Percentiles rank a stretch among this genome's conserved stretches.
phyloP scores from a whole-genome alignment of 2,113 vertebrate genomes.

The Myocastor coypus region DNA sequence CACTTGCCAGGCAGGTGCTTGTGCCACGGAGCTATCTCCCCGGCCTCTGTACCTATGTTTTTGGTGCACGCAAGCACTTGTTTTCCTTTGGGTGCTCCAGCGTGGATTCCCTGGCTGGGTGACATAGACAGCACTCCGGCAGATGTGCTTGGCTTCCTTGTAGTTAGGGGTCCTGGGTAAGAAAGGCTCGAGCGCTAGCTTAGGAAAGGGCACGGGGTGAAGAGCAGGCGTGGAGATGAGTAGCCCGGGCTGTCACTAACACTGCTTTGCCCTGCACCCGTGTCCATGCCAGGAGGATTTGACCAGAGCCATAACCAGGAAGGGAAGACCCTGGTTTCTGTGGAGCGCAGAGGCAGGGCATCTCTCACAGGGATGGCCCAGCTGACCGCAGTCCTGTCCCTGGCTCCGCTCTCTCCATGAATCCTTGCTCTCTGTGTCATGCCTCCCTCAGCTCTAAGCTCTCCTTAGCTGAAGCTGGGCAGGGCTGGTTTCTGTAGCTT shows the following conservation, averaged over 20 bases:
- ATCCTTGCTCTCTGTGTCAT: background rate
- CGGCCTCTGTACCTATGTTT: background rate
- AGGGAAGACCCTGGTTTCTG: background rate
- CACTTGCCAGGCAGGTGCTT: too few relatives aligned
- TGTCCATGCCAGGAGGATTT: background rate
- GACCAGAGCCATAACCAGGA: background rate
- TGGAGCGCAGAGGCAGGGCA: background rate
- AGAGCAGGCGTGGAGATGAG: background rate
- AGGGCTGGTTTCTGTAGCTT: background rate
- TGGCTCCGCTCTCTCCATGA: background rate
- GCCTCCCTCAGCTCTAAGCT: background rate
- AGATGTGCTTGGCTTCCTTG: background rate
- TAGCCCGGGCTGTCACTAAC: too few relatives aligned
- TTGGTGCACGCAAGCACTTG: background rate
- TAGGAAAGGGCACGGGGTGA: background rate
- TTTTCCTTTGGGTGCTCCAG: background rate
- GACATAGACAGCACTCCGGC: background rate
- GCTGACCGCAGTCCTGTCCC: background rate
- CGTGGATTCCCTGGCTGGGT: background rate
- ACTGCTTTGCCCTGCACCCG: background rate
- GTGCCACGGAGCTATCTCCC: too few relatives aligned
- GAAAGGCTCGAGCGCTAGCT: background rate
- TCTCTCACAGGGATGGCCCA: too few relatives aligned
- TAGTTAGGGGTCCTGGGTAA: background rate
- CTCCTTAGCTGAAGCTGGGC: background rate